These are phyloP conservation scores for Lepidothrix coronata DNA, from an alignment of 2,113 vertebrate genomes.

Conservation along the genomic window DNA sequence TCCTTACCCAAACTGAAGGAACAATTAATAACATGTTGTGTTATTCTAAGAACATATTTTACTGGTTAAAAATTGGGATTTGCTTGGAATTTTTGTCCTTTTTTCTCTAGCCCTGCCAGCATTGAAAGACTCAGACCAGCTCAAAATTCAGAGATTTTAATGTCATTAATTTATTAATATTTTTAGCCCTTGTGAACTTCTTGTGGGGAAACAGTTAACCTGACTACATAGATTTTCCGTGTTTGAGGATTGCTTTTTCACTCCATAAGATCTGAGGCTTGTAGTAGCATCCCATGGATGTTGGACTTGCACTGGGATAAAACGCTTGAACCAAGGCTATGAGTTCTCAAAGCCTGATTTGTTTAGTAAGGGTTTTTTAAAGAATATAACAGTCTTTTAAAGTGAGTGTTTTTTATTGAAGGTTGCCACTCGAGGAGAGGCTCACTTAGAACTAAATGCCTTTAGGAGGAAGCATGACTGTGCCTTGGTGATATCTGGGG, in stretches of 20 bases:
- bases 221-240: not conserved
- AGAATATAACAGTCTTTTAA: not conserved
- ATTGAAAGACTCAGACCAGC: not conserved
- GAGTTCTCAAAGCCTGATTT: not conserved
- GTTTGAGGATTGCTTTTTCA: not conserved
- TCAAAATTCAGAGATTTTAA: not conserved
- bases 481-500: constrained; percentile 95
- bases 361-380: not conserved
- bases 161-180: not conserved
- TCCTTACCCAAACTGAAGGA: not conserved
- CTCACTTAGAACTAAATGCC: constrained; percentile 96
- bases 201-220: not conserved
- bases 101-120: not conserved
- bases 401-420: constrained; percentile 43
- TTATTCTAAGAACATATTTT: not conserved
- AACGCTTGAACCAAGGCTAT: not conserved
- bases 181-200: not conserved
- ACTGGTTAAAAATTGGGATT: not conserved
- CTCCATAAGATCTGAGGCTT: not conserved
- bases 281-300: not conserved
- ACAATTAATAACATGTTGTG: not conserved
- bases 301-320: not conserved
- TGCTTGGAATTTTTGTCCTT: not conserved
- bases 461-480: constrained; percentile 97
- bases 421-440: constrained; percentile 90